Conservation (phyloP, 2,888 invertebrate genomes). For the Eristalinus sepulchralis region DNA sequence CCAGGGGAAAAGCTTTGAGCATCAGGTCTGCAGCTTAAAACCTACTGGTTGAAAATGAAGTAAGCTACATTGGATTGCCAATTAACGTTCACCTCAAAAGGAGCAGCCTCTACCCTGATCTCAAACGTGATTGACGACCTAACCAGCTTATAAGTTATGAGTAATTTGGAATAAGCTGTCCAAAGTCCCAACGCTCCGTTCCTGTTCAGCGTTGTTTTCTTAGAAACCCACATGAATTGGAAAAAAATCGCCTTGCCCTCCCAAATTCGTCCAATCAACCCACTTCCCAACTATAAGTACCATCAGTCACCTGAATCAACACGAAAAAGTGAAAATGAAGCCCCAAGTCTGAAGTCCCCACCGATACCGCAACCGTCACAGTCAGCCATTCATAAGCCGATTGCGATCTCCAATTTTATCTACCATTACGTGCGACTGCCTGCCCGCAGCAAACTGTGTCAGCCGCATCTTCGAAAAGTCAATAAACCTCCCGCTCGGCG, state of each 20-base stretch:
- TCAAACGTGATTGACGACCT: too few relatives aligned
- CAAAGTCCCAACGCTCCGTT: too few relatives aligned
- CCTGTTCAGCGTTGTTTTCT: neutral
- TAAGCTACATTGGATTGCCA: too few relatives aligned
- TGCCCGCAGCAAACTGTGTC: constrained; percentile 31
- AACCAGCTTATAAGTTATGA: too few relatives aligned
- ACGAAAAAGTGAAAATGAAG: constrained; percentile 19
- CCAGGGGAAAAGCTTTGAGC: too few relatives aligned
- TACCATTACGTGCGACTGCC: constrained; percentile 33
- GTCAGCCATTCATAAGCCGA: constrained; percentile 42
- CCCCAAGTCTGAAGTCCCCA: neutral
- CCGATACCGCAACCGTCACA: neutral
- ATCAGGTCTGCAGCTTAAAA: too few relatives aligned
- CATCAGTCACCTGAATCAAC: neutral
- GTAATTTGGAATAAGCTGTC: too few relatives aligned
- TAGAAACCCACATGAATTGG: neutral
- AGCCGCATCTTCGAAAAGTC: constrained; percentile 16
- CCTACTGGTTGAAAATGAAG: too few relatives aligned
- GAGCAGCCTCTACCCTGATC: too few relatives aligned
- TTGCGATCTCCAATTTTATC: constrained; percentile 15
- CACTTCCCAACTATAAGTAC: neutral
- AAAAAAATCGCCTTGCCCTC: neutral
- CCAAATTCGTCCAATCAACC: constrained; percentile 5
- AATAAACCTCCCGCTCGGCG: neutral
- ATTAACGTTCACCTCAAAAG: too few relatives aligned